Base-by-base conservation (phyloP, 2,888 invertebrate species). In the Catotricha subobsoleta region DNA sequence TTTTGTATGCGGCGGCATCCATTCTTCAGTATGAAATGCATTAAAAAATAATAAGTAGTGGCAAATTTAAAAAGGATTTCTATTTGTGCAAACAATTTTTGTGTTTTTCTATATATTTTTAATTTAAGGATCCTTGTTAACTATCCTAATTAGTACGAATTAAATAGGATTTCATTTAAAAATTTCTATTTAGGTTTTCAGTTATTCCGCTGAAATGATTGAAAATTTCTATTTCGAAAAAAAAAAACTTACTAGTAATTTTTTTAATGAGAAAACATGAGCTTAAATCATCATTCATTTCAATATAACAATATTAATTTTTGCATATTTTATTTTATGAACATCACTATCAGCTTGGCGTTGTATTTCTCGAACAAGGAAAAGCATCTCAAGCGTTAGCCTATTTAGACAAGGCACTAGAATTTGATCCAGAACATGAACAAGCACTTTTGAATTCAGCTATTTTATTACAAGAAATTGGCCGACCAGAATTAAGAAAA, bases 381-480 rank as follows among this genome's bases (percentile, higher is more conserved):
- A 86, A 90, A 59, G 80, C 86, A 0, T 79, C 82, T 0, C 86
- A 90, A 62, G 94, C 95, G 1, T 67, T 90, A 42, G 82, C 84
- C 1, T 88, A 90, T 60, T 72, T 95, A 52, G 90, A 94, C 61
- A 87, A 88, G 62, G 94, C 95, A 1, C 65, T 95, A 39, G 83
- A 86, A 57, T 69, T 87, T 52, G 86, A 92, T 62, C 92, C 94
- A 0, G 88, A 92, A 49, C 95, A 95, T 57, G 86, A 90, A 56
- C 91, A 91, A 60, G 91, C 94, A 1, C 66, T 95, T 44, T 69
- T 94, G 39, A 95, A 95, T 65, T 94, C 94, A 0, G 95, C 94
- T 23, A 90, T 94, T 54, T 67, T 95, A 39, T 71, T 94, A 48
- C 92, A 92, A 65, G 92, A 92, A 62, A 66, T 84, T 42, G 88